These are phyloP conservation scores for Oriolus oriolus DNA, from an alignment of 2,113 vertebrate genomes.

Conservation along the genomic window DNA sequence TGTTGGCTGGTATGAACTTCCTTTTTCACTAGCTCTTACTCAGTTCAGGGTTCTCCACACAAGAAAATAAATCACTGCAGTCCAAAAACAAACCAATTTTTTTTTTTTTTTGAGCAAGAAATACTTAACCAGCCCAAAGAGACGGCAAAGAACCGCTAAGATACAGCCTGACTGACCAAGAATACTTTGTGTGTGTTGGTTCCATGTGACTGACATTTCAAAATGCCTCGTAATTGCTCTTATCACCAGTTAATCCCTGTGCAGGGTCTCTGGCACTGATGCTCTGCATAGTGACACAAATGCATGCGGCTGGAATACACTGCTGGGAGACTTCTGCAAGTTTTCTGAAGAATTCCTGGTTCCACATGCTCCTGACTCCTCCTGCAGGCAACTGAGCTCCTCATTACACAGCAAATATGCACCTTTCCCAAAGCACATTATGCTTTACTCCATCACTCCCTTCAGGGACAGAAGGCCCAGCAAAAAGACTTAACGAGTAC, in stretches of 20 bases:
- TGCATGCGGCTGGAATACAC: neutral
- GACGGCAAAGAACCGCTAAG: neutral
- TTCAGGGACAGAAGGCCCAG: neutral
- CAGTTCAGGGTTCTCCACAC: fast-evolving
- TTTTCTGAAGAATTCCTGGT: neutral
- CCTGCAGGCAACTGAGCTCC: neutral
- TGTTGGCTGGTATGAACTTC: neutral
- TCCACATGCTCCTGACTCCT: neutral
- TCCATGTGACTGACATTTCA: neutral
- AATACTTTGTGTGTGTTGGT: neutral
- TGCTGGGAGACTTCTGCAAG: neutral
- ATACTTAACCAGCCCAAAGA: neutral
- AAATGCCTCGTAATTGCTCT: neutral
- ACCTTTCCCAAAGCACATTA: neutral
- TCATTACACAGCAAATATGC: neutral
- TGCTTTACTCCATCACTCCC: neutral
- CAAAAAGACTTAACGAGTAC: neutral
- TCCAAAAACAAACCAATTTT: neutral
- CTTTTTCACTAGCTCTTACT: neutral
- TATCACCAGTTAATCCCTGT: neutral
- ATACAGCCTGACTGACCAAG: neutral
- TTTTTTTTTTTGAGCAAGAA: neutral
- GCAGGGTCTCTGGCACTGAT: neutral
- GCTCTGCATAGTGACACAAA: neutral
- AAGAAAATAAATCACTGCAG: neutral